phyloP scores from a whole-genome alignment of 2,888 invertebrate genomes.

The Eurytoma adleriae region DNA sequence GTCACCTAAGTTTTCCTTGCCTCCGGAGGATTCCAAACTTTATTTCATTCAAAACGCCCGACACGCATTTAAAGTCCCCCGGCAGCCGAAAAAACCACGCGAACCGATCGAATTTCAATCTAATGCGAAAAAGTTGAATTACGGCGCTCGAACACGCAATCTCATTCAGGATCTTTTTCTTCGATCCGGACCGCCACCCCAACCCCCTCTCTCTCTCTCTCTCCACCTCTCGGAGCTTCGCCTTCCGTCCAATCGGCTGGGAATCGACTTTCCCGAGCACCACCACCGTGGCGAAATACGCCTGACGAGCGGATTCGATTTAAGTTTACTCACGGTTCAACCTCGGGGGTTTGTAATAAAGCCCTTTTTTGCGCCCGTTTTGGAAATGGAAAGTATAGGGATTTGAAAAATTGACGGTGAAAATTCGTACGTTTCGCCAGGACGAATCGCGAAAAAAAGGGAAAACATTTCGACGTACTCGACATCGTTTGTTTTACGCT shows the following conservation, averaged over 20 bases:
- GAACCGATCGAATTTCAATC: constrained; percentile 47
- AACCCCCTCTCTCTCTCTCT: background rate
- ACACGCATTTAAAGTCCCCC: constrained; percentile 10
- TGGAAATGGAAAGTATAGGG: no score
- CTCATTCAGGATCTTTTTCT: constrained; percentile 41
- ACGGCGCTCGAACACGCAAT: constrained; percentile 47
- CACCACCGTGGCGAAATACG: background rate
- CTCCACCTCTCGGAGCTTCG: background rate
- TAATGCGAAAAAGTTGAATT: constrained; percentile 37
- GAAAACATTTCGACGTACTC: no score
- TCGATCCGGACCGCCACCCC: constrained; percentile 1
- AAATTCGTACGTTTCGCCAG: no score
- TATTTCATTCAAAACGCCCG: constrained; percentile 31
- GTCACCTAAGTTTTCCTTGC: background rate
- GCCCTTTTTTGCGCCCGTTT: no score
- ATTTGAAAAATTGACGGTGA: no score
- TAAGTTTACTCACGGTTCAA: constrained; percentile 11
- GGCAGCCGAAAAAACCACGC: background rate
- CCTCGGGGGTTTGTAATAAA: no score
- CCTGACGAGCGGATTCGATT: constrained; percentile 39
- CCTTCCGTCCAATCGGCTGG: constrained; percentile 18
- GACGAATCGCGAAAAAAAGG: no score
- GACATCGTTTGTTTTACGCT: no score
- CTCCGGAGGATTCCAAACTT: constrained; percentile 21
- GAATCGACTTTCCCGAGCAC: constrained; percentile 41